phyloP scores from a whole-genome alignment of 2,113 vertebrate species.

The Alligator sinensis region DNA sequence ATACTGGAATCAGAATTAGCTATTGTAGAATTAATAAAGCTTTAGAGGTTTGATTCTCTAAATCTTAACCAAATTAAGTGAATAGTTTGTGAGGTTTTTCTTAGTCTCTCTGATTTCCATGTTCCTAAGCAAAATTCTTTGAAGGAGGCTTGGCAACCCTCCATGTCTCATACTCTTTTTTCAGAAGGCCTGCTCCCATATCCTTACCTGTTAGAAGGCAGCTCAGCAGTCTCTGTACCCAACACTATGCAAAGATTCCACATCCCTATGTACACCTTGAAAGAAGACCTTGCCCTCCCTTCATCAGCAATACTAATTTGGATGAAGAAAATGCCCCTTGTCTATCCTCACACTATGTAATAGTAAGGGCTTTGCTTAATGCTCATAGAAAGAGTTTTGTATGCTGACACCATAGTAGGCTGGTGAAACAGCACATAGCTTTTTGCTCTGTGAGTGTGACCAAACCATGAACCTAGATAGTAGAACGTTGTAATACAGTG shows the following conservation, averaged over 20 bases:
- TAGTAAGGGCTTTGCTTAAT: too few relatives aligned
- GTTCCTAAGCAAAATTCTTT: constrained; percentile 40
- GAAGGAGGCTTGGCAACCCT: constrained; percentile 52
- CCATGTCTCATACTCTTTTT: constrained; percentile 47
- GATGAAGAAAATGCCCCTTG: constrained; percentile 14
- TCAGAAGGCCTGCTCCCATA: background rate
- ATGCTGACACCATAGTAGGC: too few relatives aligned
- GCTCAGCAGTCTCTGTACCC: background rate
- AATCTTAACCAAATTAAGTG: background rate
- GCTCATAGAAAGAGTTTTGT: too few relatives aligned
- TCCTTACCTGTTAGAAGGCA: background rate
- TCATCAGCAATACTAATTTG: constrained; percentile 36
- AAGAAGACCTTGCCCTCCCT: constrained; percentile 53
- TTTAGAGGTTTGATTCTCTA: constrained; percentile 6
- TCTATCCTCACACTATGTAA: background rate
- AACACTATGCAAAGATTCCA: background rate
- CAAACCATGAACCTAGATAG: too few relatives aligned
- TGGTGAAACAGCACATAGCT: too few relatives aligned
- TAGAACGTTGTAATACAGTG: too few relatives aligned
- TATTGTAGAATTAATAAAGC: background rate
- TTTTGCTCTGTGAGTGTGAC: too few relatives aligned
- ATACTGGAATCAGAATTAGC: background rate
- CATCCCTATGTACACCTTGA: background rate
- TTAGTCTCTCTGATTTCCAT: background rate
- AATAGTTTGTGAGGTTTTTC: background rate